These are phyloP conservation scores for Sparidentex hasta DNA, from an alignment of 2,797 vertebrate genomes.

Conservation along the genomic window DNA sequence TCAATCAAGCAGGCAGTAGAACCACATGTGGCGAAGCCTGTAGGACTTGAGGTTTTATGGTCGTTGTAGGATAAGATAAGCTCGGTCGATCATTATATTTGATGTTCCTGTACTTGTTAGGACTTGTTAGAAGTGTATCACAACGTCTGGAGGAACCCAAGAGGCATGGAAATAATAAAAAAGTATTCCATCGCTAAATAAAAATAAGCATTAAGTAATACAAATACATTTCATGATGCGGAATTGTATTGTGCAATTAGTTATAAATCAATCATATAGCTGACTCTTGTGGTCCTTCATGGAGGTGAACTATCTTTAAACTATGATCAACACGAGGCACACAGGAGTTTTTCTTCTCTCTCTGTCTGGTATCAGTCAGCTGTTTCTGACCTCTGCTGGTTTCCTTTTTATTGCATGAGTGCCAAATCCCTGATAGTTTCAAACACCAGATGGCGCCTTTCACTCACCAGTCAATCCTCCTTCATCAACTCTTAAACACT, in stretches of 20 bases:
- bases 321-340: neutral
- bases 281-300: too few relatives aligned
- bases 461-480: neutral
- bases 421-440: neutral
- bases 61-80: too few relatives aligned
- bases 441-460: slow-evolving; percentile 61
- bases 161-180: too few relatives aligned
- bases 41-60: neutral
- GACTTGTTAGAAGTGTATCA: neutral
- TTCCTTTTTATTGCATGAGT: neutral
- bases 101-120: too few relatives aligned
- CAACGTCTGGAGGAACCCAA: neutral
- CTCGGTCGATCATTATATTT: too few relatives aligned
- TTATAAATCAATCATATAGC: too few relatives aligned
- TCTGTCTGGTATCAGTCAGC: neutral
- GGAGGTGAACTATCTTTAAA: neutral
- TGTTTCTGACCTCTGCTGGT: slow-evolving; percentile 63
- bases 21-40: neutral
- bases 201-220: too few relatives aligned
- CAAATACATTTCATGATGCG: too few relatives aligned
- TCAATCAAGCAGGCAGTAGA: neutral
- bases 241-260: too few relatives aligned
- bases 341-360: neutral
- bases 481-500: neutral
- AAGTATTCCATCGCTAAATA: too few relatives aligned